Evolutionary conservation across 2,797 vertebrate genomes (phyloP), one percentile per base, ranked within the genome.

Genomic region (Austrolebias charrua): DNA sequence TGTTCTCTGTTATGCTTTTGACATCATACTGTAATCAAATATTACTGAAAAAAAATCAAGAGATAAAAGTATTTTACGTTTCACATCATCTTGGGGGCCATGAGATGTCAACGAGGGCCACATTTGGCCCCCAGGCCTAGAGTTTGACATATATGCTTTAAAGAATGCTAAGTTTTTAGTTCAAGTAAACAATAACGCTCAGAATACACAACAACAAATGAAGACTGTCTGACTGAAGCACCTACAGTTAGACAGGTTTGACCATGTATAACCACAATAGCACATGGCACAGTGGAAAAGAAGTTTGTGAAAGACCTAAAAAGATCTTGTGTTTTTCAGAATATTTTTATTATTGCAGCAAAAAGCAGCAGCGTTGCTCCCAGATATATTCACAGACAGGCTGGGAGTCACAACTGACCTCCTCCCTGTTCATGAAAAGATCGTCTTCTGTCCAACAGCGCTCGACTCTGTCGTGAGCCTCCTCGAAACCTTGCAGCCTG

Each of bases 231-330:
- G 66, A 80, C 72, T 47, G 67, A 73, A 79, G 69, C 60, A 48
- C 47, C 50, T 79, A 73, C 66, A 70, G 75, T 77, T 75, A 2
- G 45, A 33, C 33, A 9, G 58, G 48, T 74, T 43, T 69, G 63
- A 44, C 20, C 56, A 42, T 53, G 33, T 65, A 52, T 28, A 61
- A 81, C 85, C 6, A 58, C 71, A 83, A 80, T 74, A 84, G 80
- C 58, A 19, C 2, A 46, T n/a, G 24, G 53, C 57, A 47, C 53
- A 43, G 5, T 11, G 8, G 13, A 12, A 42, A 67, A 61, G 56
- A 18, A 56, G 20, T 28, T 49, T 8, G 53, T 56, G 55, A 62
- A 55, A 20, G 38, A 64, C 45, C 69, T 61, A 18, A 44, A 56
- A 33, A 24, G 24, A 24, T 24, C 35, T 63, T 49, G 54, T 33